phyloP scores from a whole-genome alignment of 2,797 vertebrate species.

The Malurus leucopterus region DNA sequence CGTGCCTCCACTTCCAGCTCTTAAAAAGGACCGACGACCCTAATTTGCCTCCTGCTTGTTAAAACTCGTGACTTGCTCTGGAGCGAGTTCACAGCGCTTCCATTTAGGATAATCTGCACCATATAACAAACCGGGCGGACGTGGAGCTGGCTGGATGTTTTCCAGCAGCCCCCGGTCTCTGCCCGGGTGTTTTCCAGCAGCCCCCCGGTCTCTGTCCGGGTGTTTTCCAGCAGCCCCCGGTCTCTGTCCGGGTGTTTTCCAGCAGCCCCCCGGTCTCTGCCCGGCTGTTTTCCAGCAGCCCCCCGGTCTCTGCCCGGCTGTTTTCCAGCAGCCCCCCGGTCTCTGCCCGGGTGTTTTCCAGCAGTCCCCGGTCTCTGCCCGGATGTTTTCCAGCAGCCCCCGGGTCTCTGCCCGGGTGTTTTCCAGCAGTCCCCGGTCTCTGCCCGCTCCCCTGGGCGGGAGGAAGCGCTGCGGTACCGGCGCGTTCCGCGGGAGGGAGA shows the following conservation, averaged over 20 bases:
- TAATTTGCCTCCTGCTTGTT: not conserved
- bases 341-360: no score
- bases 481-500: slow-evolving; percentile 13
- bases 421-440: no score
- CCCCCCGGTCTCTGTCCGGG: not conserved
- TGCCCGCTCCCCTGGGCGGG: no score
- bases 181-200: not conserved
- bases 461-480: not conserved
- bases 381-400: no score
- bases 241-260: no score
- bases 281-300: no score
- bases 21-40: not conserved
- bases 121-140: rapidly evolving
- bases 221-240: no score
- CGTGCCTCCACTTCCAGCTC: not conserved
- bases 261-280: no score
- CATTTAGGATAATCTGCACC: not conserved
- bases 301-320: no score
- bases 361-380: no score
- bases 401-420: no score
- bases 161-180: rapidly evolving
- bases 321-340: no score
- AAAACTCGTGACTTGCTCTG: not conserved
- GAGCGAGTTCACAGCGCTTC: not conserved
- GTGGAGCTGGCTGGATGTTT: not conserved